Conservation (phyloP, 2,888 invertebrate species). For the Thelaira solivaga region DNA sequence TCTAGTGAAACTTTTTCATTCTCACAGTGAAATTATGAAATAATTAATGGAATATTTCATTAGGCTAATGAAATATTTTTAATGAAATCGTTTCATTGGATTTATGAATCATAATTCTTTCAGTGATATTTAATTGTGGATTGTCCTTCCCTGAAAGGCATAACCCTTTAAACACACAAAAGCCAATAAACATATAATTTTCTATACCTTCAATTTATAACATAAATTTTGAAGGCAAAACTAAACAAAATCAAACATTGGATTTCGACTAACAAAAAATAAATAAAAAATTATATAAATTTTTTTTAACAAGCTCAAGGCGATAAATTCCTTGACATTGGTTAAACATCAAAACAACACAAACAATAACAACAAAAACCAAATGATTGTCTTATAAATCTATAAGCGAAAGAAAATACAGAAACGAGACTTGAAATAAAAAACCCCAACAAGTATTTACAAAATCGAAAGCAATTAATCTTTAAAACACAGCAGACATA, state of each 20-base stretch:
- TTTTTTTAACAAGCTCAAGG: constrained; percentile 41
- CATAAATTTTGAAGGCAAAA: constrained; percentile 36
- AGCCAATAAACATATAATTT: constrained; percentile 9
- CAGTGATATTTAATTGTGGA: not conserved
- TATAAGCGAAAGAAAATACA: not conserved
- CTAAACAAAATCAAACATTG: constrained; percentile 22
- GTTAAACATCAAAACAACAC: constrained; percentile 50
- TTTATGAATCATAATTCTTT: too few relatives aligned
- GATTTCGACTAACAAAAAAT: not conserved
- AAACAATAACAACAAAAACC: constrained; percentile 32
- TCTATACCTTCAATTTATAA: constrained; percentile 34
- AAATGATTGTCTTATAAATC: constrained; percentile 40
- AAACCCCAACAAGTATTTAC: constrained; percentile 44
- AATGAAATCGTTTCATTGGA: too few relatives aligned
- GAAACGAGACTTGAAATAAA: constrained; percentile 1
- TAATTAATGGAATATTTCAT: too few relatives aligned
- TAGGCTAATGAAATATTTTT: too few relatives aligned
- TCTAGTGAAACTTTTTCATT: too few relatives aligned
- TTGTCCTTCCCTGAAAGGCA: not conserved
- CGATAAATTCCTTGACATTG: constrained; percentile 63
- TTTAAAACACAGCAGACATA: constrained; percentile 36
- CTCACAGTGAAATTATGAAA: too few relatives aligned
- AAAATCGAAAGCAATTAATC: constrained; percentile 61
- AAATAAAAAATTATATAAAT: constrained; percentile 7
- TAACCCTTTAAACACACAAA: constrained; percentile 3